Evolutionary conservation across 2,113 vertebrate species (phyloP).

Genomic region (Megaleporinus macrocephalus): DNA sequence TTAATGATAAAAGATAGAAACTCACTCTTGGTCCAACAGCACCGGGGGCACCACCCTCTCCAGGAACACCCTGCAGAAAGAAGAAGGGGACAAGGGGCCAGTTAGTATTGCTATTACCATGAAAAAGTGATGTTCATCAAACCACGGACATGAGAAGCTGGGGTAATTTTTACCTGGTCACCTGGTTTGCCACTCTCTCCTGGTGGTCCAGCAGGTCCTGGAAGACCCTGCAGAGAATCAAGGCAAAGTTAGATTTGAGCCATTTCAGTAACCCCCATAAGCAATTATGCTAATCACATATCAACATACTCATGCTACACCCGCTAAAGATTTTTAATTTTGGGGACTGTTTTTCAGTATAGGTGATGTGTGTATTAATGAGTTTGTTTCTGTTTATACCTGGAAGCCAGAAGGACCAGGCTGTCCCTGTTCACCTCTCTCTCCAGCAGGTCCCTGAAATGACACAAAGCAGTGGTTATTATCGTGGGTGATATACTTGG

Average conservation of each 20-base stretch:
- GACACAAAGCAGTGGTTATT: conserved; percentile 2
- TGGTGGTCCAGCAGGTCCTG: conserved; percentile 89
- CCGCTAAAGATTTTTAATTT: too few relatives aligned
- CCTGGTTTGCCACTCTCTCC: conserved; percentile 94
- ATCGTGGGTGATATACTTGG: not conserved
- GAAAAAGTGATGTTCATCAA: not conserved
- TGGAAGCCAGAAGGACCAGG: conserved; percentile 95
- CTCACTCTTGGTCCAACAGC: conserved; percentile 91
- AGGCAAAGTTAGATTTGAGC: not conserved
- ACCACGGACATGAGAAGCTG: not conserved
- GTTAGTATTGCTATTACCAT: not conserved
- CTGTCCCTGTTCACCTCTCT: conserved; percentile 95
- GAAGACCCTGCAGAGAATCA: conserved; percentile 84
- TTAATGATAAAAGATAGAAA: conserved; percentile 50
- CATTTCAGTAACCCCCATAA: not conserved
- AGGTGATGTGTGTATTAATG: not conserved
- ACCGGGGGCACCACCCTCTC: conserved; percentile 90
- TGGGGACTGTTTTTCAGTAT: too few relatives aligned
- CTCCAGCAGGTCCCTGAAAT: conserved; percentile 87
- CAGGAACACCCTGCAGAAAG: conserved; percentile 87
- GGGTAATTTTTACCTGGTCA: conserved; percentile 84
- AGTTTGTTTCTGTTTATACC: conserved; percentile 72
- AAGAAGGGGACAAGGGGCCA: not conserved
- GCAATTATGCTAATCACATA: not conserved
- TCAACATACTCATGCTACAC: not conserved